phyloP scores from a whole-genome alignment of 2,113 vertebrate species.

The Zosterops pallidus region DNA sequence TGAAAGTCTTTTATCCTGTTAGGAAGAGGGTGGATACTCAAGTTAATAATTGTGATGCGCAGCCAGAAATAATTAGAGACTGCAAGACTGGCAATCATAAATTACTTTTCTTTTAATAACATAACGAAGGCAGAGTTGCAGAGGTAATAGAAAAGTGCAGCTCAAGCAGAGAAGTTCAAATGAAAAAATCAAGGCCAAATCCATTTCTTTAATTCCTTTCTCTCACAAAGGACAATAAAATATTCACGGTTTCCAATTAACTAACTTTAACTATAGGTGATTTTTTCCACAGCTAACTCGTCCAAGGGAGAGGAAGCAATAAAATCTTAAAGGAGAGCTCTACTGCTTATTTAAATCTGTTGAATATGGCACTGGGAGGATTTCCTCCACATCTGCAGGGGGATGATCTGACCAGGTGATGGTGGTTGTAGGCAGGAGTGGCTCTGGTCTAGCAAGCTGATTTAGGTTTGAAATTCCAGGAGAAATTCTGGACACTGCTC shows the following conservation, averaged over 20 bases:
- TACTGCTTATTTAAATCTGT: neutral
- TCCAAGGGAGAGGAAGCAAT: neutral
- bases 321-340: neutral
- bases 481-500: neutral
- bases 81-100: slow-evolving; percentile 67
- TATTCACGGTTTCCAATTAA: slow-evolving; percentile 43
- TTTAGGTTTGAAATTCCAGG: neutral
- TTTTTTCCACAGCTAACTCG: neutral
- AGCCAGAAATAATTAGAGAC: slow-evolving; percentile 71
- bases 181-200: slow-evolving; percentile 67
- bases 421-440: neutral
- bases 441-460: neutral
- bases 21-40: slow-evolving; percentile 32
- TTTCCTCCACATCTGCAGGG: neutral
- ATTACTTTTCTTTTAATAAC: slow-evolving; percentile 70
- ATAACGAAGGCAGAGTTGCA: slow-evolving; percentile 56
- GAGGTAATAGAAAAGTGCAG: slow-evolving; percentile 64
- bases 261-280: slow-evolving; percentile 45
- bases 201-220: slow-evolving; percentile 59
- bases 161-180: slow-evolving; percentile 69
- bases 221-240: slow-evolving; percentile 43
- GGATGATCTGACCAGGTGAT: neutral
- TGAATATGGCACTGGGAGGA: neutral
- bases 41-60: slow-evolving; percentile 64
- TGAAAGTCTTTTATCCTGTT: slow-evolving; percentile 13